Base-by-base conservation (phyloP, 1,140 invertebrate genomes). In the Megathymus violae region DNA sequence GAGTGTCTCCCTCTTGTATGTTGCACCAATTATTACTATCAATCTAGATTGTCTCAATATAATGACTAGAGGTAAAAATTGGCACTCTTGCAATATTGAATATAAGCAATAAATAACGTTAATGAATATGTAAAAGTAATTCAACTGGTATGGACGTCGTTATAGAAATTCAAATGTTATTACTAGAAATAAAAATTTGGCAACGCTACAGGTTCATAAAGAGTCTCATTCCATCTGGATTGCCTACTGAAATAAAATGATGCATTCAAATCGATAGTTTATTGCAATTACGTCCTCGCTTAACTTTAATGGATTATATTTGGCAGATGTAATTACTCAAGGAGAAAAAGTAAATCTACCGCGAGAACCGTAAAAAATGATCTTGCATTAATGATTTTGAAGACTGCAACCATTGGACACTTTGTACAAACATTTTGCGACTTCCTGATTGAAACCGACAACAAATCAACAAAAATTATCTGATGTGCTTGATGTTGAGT, bases 51-150 rank as follows among this genome's bases (percentile, higher is more conserved):
- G n/a, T n/a, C n/a, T n/a, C n/a, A 22, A 3, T 22, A 43, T 16
- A 43, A 10, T 43, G 40, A 10, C 2, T 17, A 15, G n/a, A 14
- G 19, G 46, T 48, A 48, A 38, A 63, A 43, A 54, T 60, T 31
- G 43, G 19, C 54, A 67, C 60, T 70, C 67, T 79, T 72, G 76
- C 58, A 75, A 74, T 76, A 69, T 76, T 72, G 65, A 68, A 72
- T 72, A 78, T 73, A 76, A 79, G 74, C 67, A 74, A 86, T 86
- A 85, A 83, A 85, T 85, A 75, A 83, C 69, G 52, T 62, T 74
- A 67, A 82, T 86, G 81, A 82, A 86, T 86, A 83, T 82, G 71
- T 36, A 36, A 11, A 36, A 36, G 10, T 36, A 36, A 36, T 36
- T n/a, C 34, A 10, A 31, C 27, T 31, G 34, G 11, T 7, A 11